Conservation (phyloP, 2,888 invertebrate species). For the Ramazzottius varieornatus region DNA sequence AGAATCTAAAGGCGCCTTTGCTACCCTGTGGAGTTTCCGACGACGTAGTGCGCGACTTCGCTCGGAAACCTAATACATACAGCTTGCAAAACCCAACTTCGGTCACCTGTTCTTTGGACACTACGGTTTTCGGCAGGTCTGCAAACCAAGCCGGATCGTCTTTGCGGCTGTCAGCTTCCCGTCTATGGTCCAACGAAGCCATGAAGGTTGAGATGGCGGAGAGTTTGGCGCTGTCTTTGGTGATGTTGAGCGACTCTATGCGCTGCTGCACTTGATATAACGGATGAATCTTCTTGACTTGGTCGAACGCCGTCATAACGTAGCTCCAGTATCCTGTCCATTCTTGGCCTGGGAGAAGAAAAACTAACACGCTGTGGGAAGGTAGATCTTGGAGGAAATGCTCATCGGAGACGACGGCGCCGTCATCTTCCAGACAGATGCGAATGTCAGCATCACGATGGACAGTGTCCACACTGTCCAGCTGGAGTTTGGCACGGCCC, state of each 20-base stretch:
- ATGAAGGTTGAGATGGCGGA: neutral
- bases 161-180: conserved; percentile 19
- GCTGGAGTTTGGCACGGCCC: neutral
- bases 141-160: conserved; percentile 55
- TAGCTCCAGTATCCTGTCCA: neutral
- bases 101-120: too few relatives aligned
- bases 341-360: conserved; percentile 11
- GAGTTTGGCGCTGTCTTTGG: neutral
- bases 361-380: conserved; percentile 43
- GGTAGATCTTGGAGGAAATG: conserved; percentile 46
- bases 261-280: neutral
- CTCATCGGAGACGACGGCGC: conserved; percentile 42
- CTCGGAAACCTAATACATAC: too few relatives aligned
- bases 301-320: neutral
- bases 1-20: too few relatives aligned
- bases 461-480: neutral
- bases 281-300: neutral
- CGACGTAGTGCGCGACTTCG: too few relatives aligned
- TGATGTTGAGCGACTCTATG: neutral
- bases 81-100: too few relatives aligned
- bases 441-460: neutral
- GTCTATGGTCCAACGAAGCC: neutral
- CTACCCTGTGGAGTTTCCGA: too few relatives aligned
- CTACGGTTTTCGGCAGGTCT: conserved; percentile 28
- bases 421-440: conserved; percentile 26